phyloP scores from a whole-genome alignment of 2,888 invertebrate species.

The Parapristionchus giblindavisi region DNA sequence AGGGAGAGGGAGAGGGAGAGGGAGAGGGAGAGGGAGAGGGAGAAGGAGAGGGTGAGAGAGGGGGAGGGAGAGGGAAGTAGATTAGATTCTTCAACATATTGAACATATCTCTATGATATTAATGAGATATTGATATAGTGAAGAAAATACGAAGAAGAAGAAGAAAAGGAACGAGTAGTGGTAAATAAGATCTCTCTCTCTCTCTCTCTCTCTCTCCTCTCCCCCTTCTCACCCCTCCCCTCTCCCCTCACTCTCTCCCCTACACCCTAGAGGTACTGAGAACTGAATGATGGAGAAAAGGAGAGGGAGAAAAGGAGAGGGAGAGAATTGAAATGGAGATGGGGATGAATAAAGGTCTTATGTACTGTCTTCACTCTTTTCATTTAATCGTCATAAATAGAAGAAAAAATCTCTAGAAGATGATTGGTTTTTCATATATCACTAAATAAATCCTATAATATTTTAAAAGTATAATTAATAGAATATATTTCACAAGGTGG shows the following conservation, averaged over 20 bases:
- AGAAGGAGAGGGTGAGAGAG: conserved; percentile 10
- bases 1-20: not conserved
- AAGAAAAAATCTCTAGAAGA: too few species aligned
- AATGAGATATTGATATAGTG: not conserved
- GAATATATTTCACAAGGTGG: too few species aligned
- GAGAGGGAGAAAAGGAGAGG: not conserved
- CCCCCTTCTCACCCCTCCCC: conserved; percentile 1
- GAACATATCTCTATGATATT: not conserved
- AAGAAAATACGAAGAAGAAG: not conserved
- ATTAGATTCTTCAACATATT: not conserved
- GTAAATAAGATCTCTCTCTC: not conserved
- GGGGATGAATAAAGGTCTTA: conserved; percentile 6
- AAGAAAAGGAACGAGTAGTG: not conserved
- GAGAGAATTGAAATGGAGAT: not conserved
- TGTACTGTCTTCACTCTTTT: too few species aligned
- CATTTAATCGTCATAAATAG: too few species aligned
- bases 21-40: not conserved
- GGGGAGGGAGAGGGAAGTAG: not conserved
- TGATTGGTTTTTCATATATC: too few species aligned
- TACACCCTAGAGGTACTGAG: not conserved
- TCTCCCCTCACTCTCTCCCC: too few species aligned
- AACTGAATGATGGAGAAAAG: not conserved
- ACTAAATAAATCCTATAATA: too few species aligned
- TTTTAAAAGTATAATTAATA: too few species aligned
- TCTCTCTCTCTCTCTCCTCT: conserved; percentile 4